These are phyloP conservation scores for Folsomia candida DNA, from an alignment of 2,888 invertebrate species.

Conservation along the genomic window DNA sequence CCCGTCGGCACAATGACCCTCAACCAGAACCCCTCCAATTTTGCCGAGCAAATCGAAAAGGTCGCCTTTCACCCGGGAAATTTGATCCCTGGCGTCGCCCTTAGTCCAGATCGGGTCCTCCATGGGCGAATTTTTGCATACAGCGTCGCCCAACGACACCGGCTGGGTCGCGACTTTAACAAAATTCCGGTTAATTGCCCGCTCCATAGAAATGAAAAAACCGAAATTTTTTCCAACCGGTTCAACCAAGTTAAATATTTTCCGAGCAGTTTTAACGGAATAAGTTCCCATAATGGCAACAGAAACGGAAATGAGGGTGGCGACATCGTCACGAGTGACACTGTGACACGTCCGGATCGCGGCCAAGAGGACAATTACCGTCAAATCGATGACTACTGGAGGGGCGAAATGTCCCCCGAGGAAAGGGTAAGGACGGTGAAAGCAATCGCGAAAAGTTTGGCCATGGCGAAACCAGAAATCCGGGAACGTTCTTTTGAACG, in stretches of 20 bases:
- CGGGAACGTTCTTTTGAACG: neutral
- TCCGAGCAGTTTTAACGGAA: conserved; percentile 9
- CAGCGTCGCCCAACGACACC: conserved; percentile 14
- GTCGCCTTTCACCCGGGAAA: neutral
- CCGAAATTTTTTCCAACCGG: neutral
- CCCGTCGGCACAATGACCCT: neutral
- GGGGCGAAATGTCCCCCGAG: neutral
- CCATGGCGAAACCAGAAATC: neutral
- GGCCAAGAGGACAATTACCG: conserved; percentile 15
- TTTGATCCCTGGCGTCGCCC: conserved; percentile 3
- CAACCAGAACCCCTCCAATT: neutral
- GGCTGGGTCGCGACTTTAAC: conserved; percentile 1
- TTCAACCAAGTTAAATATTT: neutral
- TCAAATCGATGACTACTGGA: neutral
- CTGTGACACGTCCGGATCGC: conserved; percentile 2
- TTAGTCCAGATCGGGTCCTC: conserved; percentile 9
- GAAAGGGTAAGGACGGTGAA: neutral
- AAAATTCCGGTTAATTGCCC: conserved; percentile 14
- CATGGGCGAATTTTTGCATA: conserved; percentile 16
- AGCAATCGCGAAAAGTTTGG: neutral
- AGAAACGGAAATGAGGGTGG: neutral
- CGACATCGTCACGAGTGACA: neutral
- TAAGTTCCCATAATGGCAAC: neutral
- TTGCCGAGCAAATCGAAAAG: neutral
- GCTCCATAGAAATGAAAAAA: neutral